Conservation (phyloP, 2,888 invertebrate genomes). For the Stratiomys singularior region DNA sequence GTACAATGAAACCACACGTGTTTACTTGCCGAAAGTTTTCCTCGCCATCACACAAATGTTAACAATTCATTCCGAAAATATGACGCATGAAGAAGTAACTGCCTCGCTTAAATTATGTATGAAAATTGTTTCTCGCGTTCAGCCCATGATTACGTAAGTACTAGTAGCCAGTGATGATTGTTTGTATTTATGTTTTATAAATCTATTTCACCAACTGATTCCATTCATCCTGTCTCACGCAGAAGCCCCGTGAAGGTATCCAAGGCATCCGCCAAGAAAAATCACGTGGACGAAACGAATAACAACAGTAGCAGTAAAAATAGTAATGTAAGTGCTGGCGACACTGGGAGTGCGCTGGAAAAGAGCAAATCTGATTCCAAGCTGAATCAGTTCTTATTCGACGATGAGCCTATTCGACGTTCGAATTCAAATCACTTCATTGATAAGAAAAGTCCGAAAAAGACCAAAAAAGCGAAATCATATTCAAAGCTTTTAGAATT, state of each 20-base stretch:
- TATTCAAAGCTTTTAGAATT: constrained; percentile 69
- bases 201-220: neutral
- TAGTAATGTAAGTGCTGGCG: constrained; percentile 53
- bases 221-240: neutral
- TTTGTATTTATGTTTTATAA: constrained; percentile 15
- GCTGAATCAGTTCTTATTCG: constrained; percentile 65
- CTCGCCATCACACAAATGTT: constrained; percentile 73
- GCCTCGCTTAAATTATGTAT: constrained; percentile 75
- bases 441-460: constrained; percentile 62
- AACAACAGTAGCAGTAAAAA: constrained; percentile 49
- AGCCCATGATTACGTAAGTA: constrained; percentile 70
- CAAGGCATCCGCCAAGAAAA: constrained; percentile 48
- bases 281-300: constrained; percentile 50
- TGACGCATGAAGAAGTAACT: constrained; percentile 69
- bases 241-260: constrained; percentile 63
- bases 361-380: constrained; percentile 77
- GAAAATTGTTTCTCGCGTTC: constrained; percentile 79
- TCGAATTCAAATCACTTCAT: constrained; percentile 70
- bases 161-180: neutral
- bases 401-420: constrained; percentile 67
- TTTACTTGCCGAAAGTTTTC: constrained; percentile 81
- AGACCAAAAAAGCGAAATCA: constrained; percentile 70
- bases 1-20: constrained; percentile 79
- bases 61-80: constrained; percentile 68
- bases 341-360: constrained; percentile 64